Percentiles rank a stretch among this genome's conserved stretches.
Conservation (phyloP, 2,797 vertebrate species). For the Micrastur ruficollis region DNA sequence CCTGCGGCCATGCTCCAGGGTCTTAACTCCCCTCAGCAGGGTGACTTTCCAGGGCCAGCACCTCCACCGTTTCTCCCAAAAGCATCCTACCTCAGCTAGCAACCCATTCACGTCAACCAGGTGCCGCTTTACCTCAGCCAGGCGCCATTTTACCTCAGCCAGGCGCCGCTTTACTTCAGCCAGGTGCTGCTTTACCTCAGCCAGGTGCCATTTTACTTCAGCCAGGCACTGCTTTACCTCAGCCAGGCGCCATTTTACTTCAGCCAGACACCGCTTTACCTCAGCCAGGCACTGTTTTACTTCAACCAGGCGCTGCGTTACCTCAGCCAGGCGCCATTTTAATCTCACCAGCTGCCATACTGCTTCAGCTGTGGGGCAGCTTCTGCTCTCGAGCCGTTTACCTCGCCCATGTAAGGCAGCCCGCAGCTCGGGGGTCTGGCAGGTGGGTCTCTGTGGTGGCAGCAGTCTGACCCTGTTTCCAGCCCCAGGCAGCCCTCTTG, state of each 20-base stretch:
- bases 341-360: not conserved
- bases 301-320: not conserved
- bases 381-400: not conserved
- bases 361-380: not conserved
- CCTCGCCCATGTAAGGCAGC: too few relatives aligned
- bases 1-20: rapidly evolving
- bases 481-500: not conserved
- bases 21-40: not conserved
- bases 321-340: not conserved
- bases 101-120: too few relatives aligned
- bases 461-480: not conserved
- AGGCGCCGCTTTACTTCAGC: not conserved
- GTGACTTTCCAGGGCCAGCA: not conserved
- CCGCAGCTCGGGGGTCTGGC: too few relatives aligned
- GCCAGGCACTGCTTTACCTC: not conserved
- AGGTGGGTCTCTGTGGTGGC: not conserved
- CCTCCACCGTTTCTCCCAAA: not conserved
- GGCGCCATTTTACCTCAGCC: not conserved
- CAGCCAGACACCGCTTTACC: not conserved
- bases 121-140: not conserved
- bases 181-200: not conserved
- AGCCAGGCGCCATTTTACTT: not conserved
- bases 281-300: not conserved
- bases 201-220: not conserved
- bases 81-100: too few relatives aligned